phyloP scores from a whole-genome alignment of 2,797 vertebrate genomes.

The Pogoniulus pusillus region DNA sequence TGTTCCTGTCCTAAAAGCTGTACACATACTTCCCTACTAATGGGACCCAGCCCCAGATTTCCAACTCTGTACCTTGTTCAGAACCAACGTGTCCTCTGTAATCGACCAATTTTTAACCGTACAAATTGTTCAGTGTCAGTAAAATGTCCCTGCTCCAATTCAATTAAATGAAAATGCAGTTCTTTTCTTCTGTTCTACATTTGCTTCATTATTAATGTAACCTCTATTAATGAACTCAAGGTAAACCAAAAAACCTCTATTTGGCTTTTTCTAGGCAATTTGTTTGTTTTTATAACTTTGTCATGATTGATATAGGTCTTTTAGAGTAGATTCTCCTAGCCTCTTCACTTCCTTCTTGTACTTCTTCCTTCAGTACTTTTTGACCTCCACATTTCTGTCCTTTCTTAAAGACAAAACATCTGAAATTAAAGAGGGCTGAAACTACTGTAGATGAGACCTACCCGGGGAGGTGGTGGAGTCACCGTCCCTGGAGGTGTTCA shows the following conservation, averaged over 20 bases:
- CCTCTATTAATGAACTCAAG: background rate
- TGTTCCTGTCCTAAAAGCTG: background rate
- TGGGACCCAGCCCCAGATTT: background rate
- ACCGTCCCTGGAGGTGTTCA: too few species aligned
- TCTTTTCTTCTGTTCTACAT: background rate
- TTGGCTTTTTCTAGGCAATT: background rate
- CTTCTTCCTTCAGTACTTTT: background rate
- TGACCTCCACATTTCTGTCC: background rate
- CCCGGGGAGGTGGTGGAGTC: too few species aligned
- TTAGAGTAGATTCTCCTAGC: background rate
- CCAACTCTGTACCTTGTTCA: accelerated
- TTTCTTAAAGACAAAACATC: background rate
- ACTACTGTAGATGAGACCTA: background rate
- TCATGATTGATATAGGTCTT: background rate
- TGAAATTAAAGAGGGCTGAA: background rate
- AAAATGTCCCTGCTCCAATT: conserved; percentile 14
- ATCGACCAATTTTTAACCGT: background rate
- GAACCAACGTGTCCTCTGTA: background rate
- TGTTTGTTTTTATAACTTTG: background rate
- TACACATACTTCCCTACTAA: background rate
- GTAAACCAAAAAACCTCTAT: conserved; percentile 18
- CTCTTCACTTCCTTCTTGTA: background rate
- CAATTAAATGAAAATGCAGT: conserved; percentile 45
- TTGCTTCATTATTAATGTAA: conserved; percentile 9
- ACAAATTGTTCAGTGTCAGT: background rate